These are phyloP conservation scores for Diorhabda sublineata DNA, from an alignment of 1,140 invertebrate species.

Conservation along the genomic window DNA sequence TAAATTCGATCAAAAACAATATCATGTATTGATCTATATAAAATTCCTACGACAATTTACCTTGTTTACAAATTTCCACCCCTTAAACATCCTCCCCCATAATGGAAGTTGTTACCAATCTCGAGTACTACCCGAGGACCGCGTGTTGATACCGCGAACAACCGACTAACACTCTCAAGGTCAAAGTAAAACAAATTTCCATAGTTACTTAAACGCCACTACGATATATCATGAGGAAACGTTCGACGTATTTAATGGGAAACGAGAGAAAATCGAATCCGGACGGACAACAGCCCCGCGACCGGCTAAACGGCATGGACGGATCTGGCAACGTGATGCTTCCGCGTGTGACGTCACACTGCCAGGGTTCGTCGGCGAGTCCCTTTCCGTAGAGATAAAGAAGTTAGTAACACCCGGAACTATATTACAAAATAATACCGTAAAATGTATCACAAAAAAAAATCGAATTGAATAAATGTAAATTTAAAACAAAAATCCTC, in stretches of 20 bases:
- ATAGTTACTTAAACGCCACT: too few relatives aligned
- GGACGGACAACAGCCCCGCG: neutral
- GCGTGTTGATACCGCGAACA: neutral
- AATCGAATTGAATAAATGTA: too few relatives aligned
- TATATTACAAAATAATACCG: neutral
- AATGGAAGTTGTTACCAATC: neutral
- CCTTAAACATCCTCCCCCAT: slow-evolving; percentile 35
- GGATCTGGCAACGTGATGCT: slow-evolving; percentile 34
- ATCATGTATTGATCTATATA: too few relatives aligned
- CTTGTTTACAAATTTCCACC: slow-evolving; percentile 41
- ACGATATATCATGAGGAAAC: too few relatives aligned
- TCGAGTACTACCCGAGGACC: slow-evolving; percentile 3
- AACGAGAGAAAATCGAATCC: slow-evolving; percentile 5
- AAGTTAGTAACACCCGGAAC: neutral
- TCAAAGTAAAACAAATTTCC: neutral
- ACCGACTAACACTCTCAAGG: neutral
- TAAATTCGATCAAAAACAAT: too few relatives aligned
- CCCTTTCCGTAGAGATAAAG: slow-evolving; percentile 16
- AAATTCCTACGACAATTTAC: slow-evolving; percentile 16
- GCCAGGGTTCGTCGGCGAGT: slow-evolving; percentile 41
- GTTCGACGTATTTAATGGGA: neutral
- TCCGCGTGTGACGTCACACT: slow-evolving; percentile 44
- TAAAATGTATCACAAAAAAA: too few relatives aligned
- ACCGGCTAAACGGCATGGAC: slow-evolving; percentile 27
- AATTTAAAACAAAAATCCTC: too few relatives aligned